Percentiles rank a stretch among this genome's conserved stretches.
Conservation (phyloP, 2,888 invertebrate species). For the Diachrysia chrysitis region DNA sequence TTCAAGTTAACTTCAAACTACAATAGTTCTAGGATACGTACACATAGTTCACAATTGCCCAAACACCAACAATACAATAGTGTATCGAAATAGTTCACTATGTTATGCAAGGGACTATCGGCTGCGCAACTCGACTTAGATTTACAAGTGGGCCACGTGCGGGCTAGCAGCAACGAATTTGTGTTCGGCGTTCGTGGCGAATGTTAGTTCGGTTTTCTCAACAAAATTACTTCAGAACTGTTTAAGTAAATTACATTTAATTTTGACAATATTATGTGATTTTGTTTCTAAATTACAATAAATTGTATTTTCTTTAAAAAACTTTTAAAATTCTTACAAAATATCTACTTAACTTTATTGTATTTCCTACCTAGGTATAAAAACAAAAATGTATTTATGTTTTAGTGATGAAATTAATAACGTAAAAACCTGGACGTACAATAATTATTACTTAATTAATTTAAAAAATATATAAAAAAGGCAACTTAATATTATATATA, state of each 20-base stretch:
- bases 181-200: conserved; percentile 14
- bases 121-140: conserved; percentile 81
- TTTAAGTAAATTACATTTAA: not conserved
- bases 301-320: too few relatives aligned
- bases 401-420: too few relatives aligned
- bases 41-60: conserved; percentile 63
- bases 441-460: too few relatives aligned
- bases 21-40: conserved; percentile 33
- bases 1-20: conserved; percentile 31
- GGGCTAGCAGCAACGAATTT: conserved; percentile 68
- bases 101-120: conserved; percentile 79
- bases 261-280: too few relatives aligned
- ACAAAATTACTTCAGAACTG: not conserved
- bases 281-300: too few relatives aligned
- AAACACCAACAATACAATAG: conserved; percentile 69
- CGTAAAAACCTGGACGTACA: too few relatives aligned
- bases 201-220: conserved; percentile 18
- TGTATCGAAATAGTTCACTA: conserved; percentile 83
- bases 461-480: too few relatives aligned
- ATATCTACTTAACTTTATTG: too few relatives aligned
- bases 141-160: conserved; percentile 80
- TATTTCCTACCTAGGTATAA: too few relatives aligned
- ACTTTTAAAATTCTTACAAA: too few relatives aligned
- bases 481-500: too few relatives aligned
- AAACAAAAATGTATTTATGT: too few relatives aligned